Evolutionary conservation across 2,888 invertebrate genomes (phyloP).

Genomic region (Calliopum simillimum): DNA sequence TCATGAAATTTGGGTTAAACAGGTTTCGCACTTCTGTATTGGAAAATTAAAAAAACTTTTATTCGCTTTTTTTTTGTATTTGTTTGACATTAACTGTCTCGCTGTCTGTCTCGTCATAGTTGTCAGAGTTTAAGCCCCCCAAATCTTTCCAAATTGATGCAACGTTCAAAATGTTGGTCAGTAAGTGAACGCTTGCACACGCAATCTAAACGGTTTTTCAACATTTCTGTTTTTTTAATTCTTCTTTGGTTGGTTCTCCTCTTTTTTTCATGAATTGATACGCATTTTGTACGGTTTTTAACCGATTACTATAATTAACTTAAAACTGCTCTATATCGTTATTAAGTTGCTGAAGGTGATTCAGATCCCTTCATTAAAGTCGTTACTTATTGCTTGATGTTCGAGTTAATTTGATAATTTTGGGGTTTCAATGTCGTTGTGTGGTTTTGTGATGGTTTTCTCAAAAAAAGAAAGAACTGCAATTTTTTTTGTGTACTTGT

Average conservation of each 20-base stretch:
- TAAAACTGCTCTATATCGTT: slow-evolving; percentile 20
- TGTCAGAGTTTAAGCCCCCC: neutral
- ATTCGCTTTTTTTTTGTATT: slow-evolving; percentile 3
- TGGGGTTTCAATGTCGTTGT: slow-evolving; percentile 21
- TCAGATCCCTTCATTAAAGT: slow-evolving; percentile 11
- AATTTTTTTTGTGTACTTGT: no score
- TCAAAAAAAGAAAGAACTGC: no score
- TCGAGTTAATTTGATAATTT: slow-evolving; percentile 37
- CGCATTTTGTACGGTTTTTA: slow-evolving; percentile 24
- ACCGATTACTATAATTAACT: slow-evolving; percentile 34
- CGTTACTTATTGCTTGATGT: neutral
- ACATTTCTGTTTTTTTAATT: neutral
- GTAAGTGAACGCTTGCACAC: neutral
- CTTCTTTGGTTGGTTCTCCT: neutral
- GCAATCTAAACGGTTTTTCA: slow-evolving; percentile 16
- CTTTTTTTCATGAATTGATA: slow-evolving; percentile 1
- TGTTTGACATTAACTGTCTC: neutral
- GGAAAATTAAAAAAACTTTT: neutral
- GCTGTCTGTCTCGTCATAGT: neutral
- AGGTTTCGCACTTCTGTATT: slow-evolving; percentile 17
- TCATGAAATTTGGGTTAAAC: slow-evolving; percentile 26
- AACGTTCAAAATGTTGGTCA: slow-evolving; percentile 14
- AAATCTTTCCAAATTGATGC: neutral
- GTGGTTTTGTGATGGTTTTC: slow-evolving; percentile 3
- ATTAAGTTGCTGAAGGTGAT: slow-evolving; percentile 29